Base-by-base conservation (phyloP, 1,140 invertebrate genomes). In the Phortica variegata region DNA sequence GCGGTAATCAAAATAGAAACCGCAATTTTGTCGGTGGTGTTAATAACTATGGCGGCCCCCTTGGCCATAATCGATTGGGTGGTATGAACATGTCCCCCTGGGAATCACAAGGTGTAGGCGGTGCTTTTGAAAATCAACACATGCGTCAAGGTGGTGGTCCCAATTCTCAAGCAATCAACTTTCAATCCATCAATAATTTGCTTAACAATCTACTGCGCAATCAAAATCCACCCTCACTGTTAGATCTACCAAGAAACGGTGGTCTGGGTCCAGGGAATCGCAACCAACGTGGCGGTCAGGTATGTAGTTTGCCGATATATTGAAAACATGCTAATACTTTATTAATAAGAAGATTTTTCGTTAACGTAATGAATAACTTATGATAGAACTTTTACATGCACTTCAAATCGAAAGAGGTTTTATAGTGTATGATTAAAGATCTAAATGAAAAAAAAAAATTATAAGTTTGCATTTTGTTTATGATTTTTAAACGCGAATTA, bases 181-280 rank as follows among this genome's bases (percentile, higher is more conserved):
- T 80, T 26, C 79, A 81, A 23, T 82, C 81, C n/a, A 66, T 82
- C 9, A 81, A 78, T 66, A 82, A 82, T 58, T 49, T 78, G 58
- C 73, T 83, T 47, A 81, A 80, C 54, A 83, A 83, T 49, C 56
- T 83, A 18, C 77, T 83, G 43, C 46, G 70, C 8, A 75, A 65
- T 36, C 81, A 82, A 60, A 79, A 80, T 38, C 80, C 82, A 47
- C 81, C 82, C 8, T 82, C 81, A 7, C 60, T 83, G 12, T 60
- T 82, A 16, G 81, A 83, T 52, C 76, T 83, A 75, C 80, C 80
- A 29, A 68, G 75, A 36, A 43, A 43, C 37, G 23, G 23, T 6
- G 23, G 23, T 10, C 5, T 26, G 23, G 45, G 45, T 17, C 73
- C 73, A 69, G 66, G 68, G 48, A 68, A 72, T 54, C 61, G 73